Evolutionary conservation across 2,888 invertebrate genomes (phyloP).

Genomic region (Eurois occulta): DNA sequence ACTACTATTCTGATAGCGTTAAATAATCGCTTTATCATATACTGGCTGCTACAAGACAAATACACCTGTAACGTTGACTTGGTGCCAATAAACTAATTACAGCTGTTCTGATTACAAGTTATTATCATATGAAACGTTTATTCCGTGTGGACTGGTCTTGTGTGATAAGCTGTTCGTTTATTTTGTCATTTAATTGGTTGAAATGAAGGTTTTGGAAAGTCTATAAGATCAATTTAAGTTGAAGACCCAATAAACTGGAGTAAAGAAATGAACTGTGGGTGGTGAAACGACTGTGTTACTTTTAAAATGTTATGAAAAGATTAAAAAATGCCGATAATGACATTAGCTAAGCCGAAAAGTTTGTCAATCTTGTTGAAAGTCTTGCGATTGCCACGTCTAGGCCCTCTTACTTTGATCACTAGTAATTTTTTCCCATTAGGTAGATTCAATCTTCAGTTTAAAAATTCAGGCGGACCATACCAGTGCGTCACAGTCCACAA

Average conservation of each 20-base stretch:
- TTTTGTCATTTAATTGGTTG: not conserved
- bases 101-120: slow-evolving; percentile 38
- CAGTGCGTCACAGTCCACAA: not conserved
- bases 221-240: not conserved
- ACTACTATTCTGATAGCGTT: not conserved
- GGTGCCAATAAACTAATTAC: slow-evolving; percentile 52
- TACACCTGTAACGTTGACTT: slow-evolving; percentile 58
- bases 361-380: not conserved
- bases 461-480: not conserved
- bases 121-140: slow-evolving; percentile 34
- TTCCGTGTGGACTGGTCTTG: not conserved
- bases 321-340: not conserved
- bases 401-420: not conserved
- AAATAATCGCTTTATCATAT: slow-evolving; percentile 43
- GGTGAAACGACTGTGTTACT: no score
- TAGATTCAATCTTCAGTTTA: not conserved
- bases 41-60: slow-evolving; percentile 44
- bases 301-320: not conserved
- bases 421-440: not conserved
- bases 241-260: not conserved
- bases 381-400: not conserved
- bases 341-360: not conserved
- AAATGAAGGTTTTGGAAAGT: not conserved
- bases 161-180: not conserved
- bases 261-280: not conserved